Base-by-base conservation (phyloP, 2,113 vertebrate species). In the Martes martes region DNA sequence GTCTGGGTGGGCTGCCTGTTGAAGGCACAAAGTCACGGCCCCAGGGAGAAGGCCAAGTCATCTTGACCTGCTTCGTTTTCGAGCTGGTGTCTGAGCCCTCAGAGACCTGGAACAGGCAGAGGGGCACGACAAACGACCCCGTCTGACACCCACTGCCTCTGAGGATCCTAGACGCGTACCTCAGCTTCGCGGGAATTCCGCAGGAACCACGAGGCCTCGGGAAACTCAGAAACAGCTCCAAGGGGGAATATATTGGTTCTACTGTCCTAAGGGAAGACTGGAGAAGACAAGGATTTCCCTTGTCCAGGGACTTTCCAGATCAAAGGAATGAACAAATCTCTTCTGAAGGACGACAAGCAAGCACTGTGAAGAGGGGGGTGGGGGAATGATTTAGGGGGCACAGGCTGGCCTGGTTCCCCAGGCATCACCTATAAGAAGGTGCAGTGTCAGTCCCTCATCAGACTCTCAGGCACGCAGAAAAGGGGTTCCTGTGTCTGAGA, bases 111-210 rank as follows among this genome's bases (percentile, higher is more conserved):
- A 26, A 26, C 45, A 2, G 52, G 45, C 55, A 5, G 11, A 9
- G 31, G 21, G n/a, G 10, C 28, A 0, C 0, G 11, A 73, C 2
- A 4, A 24, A 4, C 3, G 19, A 4, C 10, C n/a, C 21, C 15
- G n/a, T 55, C 61, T 21, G 26, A 24, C 2, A 6, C 13, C 33
- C 36, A 6, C 19, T 7, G 11, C 21, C n/a, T 4, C 39, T 63
- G 33, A 81, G 14, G 45, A 42, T 10, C 33, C 4, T 10, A 7
- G 15, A 42, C 47, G 15, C 31, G 26, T 23, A 24, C 28, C 42
- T 61, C 42, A 11, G 59, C 13, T 42, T 71, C 69, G 33, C 9
- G 0, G 33, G 80, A 24, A 24, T 7, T 33, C 18, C 26, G 28
- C 42, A 57, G 14, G 15, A 76, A 52, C 31, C 33, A 13, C 0